Conservation (phyloP, 2,113 vertebrate genomes). For the Candoia aspera region DNA sequence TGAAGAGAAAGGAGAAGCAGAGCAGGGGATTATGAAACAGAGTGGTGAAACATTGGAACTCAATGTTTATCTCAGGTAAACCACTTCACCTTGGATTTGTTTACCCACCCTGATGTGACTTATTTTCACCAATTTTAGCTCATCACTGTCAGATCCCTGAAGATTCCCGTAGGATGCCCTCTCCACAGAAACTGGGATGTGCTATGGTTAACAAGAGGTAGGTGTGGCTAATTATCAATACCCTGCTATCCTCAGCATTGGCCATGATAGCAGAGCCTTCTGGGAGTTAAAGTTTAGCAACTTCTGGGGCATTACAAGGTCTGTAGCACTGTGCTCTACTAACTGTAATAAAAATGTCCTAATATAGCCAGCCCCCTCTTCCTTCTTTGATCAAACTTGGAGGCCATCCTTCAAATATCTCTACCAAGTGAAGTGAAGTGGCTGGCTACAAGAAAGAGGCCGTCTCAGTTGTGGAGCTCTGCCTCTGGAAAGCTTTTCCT, state of each 20-base stretch:
- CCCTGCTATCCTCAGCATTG: background rate
- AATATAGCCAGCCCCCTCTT: background rate
- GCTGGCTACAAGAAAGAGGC: background rate
- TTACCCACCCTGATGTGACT: background rate
- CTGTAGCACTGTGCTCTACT: background rate
- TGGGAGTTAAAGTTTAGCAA: background rate
- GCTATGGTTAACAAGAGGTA: background rate
- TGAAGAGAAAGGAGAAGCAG: background rate
- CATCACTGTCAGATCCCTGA: background rate
- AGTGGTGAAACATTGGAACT: background rate
- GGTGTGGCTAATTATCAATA: background rate
- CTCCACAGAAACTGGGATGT: too few species aligned
- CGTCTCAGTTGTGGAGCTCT: background rate
- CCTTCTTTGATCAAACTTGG: background rate
- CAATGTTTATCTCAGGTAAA: slow-evolving; percentile 9
- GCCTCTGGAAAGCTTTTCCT: background rate
- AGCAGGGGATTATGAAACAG: background rate
- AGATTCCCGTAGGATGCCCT: background rate
- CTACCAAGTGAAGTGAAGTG: background rate
- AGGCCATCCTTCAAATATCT: background rate
- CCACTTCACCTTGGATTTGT: slow-evolving; percentile 7
- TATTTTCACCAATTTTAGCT: slow-evolving; percentile 4
- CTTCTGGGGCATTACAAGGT: background rate
- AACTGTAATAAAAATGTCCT: background rate
- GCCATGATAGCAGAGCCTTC: background rate